Evolutionary conservation across 2,888 invertebrate genomes (phyloP).

Genomic region (Perithous albicinctus): DNA sequence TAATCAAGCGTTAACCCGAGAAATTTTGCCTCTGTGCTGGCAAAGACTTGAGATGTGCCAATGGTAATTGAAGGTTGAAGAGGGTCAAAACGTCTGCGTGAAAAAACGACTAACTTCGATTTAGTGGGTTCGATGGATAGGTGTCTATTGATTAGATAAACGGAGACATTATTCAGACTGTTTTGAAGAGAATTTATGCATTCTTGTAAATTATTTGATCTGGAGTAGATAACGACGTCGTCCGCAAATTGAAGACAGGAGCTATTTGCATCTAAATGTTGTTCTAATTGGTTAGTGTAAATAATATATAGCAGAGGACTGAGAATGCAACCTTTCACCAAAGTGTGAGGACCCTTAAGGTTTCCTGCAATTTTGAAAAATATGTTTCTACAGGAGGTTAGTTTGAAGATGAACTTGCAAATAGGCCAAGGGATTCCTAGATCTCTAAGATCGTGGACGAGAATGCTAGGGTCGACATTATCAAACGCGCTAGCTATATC

Average conservation of each 20-base stretch:
- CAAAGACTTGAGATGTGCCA: neutral
- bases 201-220: neutral
- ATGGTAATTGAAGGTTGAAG: neutral
- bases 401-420: too few species aligned
- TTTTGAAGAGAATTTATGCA: neutral
- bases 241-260: neutral
- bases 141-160: neutral
- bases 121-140: neutral
- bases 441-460: neutral
- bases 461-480: slow-evolving; percentile 23
- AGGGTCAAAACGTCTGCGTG: neutral
- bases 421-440: neutral
- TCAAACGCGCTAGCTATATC: slow-evolving; percentile 45
- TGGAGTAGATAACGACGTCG: neutral
- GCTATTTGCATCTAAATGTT: neutral
- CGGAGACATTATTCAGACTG: neutral
- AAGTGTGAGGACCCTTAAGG: neutral
- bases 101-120: neutral
- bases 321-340: neutral
- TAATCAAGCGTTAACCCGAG: neutral
- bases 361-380: neutral
- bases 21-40: neutral
- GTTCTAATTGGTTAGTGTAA: neutral
- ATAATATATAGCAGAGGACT: neutral
- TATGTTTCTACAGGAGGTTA: neutral